These are phyloP conservation scores for Branchipolynoe longqiensis DNA, from an alignment of 2,888 invertebrate species.

Conservation along the genomic window DNA sequence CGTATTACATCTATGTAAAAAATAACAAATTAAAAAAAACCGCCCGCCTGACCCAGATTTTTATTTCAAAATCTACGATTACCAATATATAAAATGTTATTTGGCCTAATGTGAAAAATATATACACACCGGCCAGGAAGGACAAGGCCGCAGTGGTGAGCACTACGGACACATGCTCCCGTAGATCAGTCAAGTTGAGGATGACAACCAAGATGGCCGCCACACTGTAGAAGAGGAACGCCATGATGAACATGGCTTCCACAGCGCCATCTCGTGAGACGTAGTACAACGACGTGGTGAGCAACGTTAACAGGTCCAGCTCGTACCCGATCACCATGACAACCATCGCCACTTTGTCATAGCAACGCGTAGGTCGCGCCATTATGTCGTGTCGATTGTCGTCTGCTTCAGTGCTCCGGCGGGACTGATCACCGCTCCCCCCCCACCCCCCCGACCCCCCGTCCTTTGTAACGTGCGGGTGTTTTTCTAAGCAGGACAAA, in stretches of 20 bases:
- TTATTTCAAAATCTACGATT: too few species aligned
- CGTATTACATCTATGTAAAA: too few species aligned
- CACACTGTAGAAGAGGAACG: neutral
- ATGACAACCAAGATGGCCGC: constrained; percentile 8
- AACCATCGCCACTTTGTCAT: neutral
- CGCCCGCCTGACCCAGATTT: neutral
- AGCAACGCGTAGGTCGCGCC: too few species aligned
- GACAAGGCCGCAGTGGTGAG: neutral
- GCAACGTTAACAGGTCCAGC: neutral
- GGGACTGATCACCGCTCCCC: too few species aligned
- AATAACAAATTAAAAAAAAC: neutral
- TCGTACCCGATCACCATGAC: neutral
- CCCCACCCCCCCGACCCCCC: too few species aligned
- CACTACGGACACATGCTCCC: neutral
- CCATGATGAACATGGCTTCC: constrained; percentile 25
- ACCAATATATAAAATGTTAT: too few species aligned
- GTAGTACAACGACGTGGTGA: neutral
- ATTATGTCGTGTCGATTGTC: too few species aligned
- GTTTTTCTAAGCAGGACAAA: too few species aligned
- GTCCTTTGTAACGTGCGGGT: too few species aligned
- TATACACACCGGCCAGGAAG: constrained; percentile 4
- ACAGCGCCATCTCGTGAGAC: constrained; percentile 3
- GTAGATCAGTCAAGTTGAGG: neutral
- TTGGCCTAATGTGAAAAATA: neutral
- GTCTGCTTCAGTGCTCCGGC: too few species aligned